These are phyloP conservation scores for Villa cingulata DNA, from an alignment of 2,888 invertebrate species.

Conservation along the genomic window DNA sequence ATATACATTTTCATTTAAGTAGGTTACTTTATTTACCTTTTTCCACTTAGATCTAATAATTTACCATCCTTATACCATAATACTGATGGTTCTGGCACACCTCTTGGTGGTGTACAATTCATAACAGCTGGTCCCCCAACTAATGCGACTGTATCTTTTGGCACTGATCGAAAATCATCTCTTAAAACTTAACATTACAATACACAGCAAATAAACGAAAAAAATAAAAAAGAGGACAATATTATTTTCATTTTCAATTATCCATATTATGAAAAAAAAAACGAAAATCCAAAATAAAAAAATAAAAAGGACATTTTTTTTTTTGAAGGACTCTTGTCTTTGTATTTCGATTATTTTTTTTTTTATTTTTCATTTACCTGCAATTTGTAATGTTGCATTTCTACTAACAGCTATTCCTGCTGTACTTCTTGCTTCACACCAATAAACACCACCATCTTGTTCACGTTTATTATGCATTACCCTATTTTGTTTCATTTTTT, in stretches of 20 bases:
- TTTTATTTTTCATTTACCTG: constrained; percentile 40
- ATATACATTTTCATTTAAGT: no score
- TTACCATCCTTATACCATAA: constrained; percentile 22
- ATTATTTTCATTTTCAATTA: no score
- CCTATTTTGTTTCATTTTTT: constrained; percentile 11
- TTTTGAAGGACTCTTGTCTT: not conserved
- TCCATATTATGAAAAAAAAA: no score
- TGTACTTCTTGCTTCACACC: constrained; percentile 65
- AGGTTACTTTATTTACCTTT: constrained; percentile 14
- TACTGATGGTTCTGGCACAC: constrained; percentile 22
- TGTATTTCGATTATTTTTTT: not conserved
- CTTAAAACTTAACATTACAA: constrained; percentile 13
- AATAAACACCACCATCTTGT: constrained; percentile 63
- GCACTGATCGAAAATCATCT: constrained; percentile 21
- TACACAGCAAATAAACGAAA: no score
- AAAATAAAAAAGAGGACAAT: no score
- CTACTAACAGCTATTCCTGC: constrained; percentile 58
- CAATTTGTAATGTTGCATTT: constrained; percentile 66
- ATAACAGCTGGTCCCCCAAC: constrained; percentile 21
- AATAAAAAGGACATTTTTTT: no score
- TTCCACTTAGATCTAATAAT: constrained; percentile 20
- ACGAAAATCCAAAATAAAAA: not conserved
- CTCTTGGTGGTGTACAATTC: constrained; percentile 21
- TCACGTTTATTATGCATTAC: constrained; percentile 59
- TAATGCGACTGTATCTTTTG: constrained; percentile 20